Conservation (phyloP, 2,888 invertebrate species). For the Drosophila prolongata region DNA sequence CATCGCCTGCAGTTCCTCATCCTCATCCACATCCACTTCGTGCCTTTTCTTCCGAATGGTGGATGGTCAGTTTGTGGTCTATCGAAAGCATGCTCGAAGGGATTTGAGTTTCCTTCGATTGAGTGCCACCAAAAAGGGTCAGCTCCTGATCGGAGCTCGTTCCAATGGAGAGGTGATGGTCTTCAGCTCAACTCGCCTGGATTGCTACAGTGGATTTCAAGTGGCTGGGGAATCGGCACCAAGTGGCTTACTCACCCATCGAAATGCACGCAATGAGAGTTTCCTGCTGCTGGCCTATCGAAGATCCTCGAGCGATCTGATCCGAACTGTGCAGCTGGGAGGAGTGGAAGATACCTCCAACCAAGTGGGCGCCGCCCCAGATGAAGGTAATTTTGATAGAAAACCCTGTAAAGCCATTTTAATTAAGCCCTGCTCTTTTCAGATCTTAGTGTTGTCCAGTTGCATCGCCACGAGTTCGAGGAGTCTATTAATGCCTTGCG, state of each 20-base stretch:
- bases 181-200: conserved; percentile 73
- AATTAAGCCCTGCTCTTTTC: too few species aligned
- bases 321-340: conserved; percentile 78
- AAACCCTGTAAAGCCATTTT: fast-evolving
- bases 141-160: conserved; percentile 72
- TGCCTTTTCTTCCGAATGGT: conserved; percentile 77
- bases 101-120: conserved; percentile 74
- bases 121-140: conserved; percentile 48
- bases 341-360: conserved; percentile 23
- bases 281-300: conserved; percentile 71
- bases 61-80: conserved; percentile 74
- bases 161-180: conserved; percentile 69
- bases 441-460: conserved; percentile 69
- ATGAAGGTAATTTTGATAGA: conserved; percentile 39
- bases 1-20: conserved; percentile 63
- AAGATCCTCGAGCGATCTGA: conserved; percentile 43
- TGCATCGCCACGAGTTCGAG: conserved; percentile 78
- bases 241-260: conserved; percentile 61
- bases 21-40: conserved; percentile 8
- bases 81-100: conserved; percentile 59
- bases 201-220: conserved; percentile 78
- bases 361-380: conserved; percentile 41
- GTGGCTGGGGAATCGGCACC: conserved; percentile 52
- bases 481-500: conserved; percentile 65
- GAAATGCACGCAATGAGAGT: conserved; percentile 63